Conservation (phyloP, 2,113 vertebrate genomes). For the Dicaeum eximium region DNA sequence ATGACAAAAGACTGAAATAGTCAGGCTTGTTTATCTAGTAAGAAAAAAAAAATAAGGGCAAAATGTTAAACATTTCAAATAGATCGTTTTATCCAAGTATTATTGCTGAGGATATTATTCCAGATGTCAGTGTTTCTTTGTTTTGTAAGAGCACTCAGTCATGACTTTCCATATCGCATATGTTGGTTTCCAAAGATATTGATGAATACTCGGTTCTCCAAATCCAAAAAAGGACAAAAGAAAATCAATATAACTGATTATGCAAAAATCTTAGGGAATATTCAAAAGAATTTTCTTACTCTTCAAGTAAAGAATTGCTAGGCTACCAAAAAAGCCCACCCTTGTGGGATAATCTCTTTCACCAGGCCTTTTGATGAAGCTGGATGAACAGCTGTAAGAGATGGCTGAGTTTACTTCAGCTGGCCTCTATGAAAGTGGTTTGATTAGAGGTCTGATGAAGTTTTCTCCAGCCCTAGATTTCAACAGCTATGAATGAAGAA, state of each 20-base stretch:
- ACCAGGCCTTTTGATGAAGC: neutral
- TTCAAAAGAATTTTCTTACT: neutral
- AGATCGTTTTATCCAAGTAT: neutral
- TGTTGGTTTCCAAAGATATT: neutral
- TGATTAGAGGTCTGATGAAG: neutral
- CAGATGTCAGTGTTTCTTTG: neutral
- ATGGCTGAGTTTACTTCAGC: neutral
- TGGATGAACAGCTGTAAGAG: neutral
- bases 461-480: neutral
- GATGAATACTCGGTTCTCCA: neutral
- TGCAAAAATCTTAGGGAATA: neutral
- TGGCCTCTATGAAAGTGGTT: neutral
- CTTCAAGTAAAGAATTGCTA: neutral
- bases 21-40: neutral
- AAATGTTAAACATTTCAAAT: neutral
- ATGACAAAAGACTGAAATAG: neutral
- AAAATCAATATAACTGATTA: neutral
- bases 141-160: neutral
- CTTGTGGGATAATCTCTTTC: neutral
- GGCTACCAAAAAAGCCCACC: neutral
- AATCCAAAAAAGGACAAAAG: neutral
- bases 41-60: neutral
- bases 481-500: neutral
- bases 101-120: neutral
- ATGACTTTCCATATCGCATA: rapidly evolving